phyloP scores from a whole-genome alignment of 2,113 vertebrate species.

The Puntigrus tetrazona region DNA sequence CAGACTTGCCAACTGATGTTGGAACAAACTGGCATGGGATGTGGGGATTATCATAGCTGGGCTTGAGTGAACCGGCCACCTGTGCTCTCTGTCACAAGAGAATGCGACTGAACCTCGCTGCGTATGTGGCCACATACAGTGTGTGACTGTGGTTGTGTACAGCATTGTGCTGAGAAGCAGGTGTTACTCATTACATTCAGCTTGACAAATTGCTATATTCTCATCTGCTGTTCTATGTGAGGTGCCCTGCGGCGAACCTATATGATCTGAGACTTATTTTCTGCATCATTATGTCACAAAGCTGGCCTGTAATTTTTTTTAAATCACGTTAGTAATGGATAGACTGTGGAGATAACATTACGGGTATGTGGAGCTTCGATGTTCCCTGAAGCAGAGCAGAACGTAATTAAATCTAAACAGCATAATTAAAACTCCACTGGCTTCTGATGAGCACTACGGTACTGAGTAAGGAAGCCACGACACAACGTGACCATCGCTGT shows the following conservation, averaged over 20 bases:
- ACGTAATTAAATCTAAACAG: conserved; percentile 48
- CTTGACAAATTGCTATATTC: conserved; percentile 39
- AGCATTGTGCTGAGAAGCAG: conserved; percentile 31
- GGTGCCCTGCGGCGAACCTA: conserved; percentile 60
- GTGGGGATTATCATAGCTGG: conserved; percentile 9
- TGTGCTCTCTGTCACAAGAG: conserved; percentile 29
- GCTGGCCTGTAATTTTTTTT: conserved; percentile 65
- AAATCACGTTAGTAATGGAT: conserved; percentile 69
- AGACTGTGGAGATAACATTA: conserved; percentile 68
- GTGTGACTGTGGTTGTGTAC: conserved; percentile 15
- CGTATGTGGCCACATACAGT: conserved; percentile 9
- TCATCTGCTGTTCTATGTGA: neutral
- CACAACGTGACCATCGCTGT: conserved; percentile 21
- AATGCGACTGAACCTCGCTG: conserved; percentile 31
- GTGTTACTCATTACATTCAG: conserved; percentile 32
- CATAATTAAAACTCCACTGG: neutral
- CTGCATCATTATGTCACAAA: conserved; percentile 72
- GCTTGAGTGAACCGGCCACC: conserved; percentile 28
- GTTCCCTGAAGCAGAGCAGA: conserved; percentile 26
- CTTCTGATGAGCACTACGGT: neutral
- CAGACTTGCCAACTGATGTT: neutral
- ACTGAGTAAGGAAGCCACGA: neutral
- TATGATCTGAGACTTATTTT: conserved; percentile 60
- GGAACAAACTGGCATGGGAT: conserved; percentile 25
- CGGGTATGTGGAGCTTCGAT: conserved; percentile 33